These are phyloP conservation scores for Augochlora pura DNA, from an alignment of 1,140 invertebrate genomes.

Conservation along the genomic window DNA sequence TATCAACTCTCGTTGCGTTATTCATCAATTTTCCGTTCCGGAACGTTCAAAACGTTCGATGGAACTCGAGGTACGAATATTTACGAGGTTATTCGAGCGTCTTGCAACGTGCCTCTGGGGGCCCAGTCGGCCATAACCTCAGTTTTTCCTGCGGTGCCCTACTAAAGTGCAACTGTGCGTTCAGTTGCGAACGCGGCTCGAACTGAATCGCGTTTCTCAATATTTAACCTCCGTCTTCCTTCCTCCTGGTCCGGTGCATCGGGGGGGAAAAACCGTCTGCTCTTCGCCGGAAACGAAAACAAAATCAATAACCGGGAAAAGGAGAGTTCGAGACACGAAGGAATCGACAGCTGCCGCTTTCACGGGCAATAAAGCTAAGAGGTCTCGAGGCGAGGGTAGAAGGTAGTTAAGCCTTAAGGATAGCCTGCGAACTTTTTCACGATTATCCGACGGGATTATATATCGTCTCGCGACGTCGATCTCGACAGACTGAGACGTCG, in stretches of 20 bases:
- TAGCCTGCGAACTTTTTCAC: not conserved
- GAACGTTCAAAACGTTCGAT: too few species aligned
- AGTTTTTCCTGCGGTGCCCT: too few species aligned
- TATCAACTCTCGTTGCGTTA: too few species aligned
- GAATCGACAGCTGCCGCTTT: slow-evolving; percentile 52
- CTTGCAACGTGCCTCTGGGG: too few species aligned
- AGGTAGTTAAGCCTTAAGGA: slow-evolving; percentile 30
- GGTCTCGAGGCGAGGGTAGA: slow-evolving; percentile 34
- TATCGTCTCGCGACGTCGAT: not conserved
- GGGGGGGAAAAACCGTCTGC: too few species aligned
- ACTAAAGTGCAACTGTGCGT: too few species aligned
- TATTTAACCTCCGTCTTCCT: not conserved
- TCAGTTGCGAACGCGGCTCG: not conserved
- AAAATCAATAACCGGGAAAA: slow-evolving; percentile 40
- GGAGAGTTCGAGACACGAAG: slow-evolving; percentile 20
- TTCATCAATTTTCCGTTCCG: too few species aligned
- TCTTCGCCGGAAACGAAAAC: not conserved
- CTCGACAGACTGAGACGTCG: not conserved
- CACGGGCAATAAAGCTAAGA: slow-evolving; percentile 55
- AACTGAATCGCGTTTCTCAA: not conserved
- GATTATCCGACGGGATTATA: slow-evolving; percentile 1
- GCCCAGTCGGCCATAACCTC: too few species aligned
- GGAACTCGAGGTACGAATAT: too few species aligned
- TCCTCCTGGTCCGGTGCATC: too few species aligned
- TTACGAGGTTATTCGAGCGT: too few species aligned